Evolutionary conservation across 2,888 invertebrate genomes (phyloP).

Genomic region (Bimastos eiseni): DNA sequence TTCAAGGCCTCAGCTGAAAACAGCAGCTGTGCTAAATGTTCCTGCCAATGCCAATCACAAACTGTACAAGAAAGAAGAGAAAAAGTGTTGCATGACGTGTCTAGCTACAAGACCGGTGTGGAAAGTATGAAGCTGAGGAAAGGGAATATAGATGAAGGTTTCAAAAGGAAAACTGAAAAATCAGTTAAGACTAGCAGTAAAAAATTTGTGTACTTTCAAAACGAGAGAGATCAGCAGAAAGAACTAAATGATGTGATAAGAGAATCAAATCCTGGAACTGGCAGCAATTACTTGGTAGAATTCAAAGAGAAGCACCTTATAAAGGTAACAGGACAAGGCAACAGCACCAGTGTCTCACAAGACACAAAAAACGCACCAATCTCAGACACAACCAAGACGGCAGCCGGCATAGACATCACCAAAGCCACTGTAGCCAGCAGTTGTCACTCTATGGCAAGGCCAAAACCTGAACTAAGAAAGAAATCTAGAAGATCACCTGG

Average conservation of each 20-base stretch:
- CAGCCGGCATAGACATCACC: neutral
- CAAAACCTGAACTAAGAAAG: neutral
- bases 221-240: neutral
- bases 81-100: neutral
- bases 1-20: neutral
- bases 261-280: neutral
- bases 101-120: neutral
- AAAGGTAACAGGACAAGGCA: neutral
- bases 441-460: neutral
- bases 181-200: neutral
- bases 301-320: neutral
- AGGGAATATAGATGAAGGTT: neutral
- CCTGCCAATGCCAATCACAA: neutral
- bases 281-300: neutral
- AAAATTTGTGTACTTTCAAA: conserved; percentile 13
- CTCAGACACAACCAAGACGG: neutral
- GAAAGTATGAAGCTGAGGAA: neutral
- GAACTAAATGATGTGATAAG: neutral
- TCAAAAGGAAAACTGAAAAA: neutral
- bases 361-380: conserved; percentile 2
- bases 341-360: neutral
- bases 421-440: neutral
- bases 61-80: neutral
- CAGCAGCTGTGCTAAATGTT: neutral
- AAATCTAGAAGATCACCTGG: conserved; percentile 6